Conservation (phyloP, 2,797 vertebrate species). For the Pseudotriccus pelzelni region DNA sequence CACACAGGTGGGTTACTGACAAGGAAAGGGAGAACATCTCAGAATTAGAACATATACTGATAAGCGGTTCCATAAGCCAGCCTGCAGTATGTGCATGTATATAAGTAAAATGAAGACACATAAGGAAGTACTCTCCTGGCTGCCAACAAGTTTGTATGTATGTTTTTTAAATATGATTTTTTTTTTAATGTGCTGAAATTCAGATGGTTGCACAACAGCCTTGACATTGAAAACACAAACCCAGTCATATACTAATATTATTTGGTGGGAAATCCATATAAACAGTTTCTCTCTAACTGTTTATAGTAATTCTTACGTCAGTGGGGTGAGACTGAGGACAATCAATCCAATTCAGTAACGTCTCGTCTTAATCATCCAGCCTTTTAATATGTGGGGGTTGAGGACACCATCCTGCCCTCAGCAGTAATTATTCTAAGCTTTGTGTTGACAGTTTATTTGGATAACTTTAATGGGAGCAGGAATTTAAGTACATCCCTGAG, state of each 20-base stretch:
- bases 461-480: not conserved
- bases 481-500: not conserved
- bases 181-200: not conserved
- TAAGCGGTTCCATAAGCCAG: not conserved
- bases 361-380: not conserved
- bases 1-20: not conserved
- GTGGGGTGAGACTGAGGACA: not conserved
- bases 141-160: not conserved
- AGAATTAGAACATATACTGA: not conserved
- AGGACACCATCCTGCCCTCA: not conserved
- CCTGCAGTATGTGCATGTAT: not conserved
- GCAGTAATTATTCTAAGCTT: not conserved
- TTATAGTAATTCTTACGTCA: not conserved
- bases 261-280: not conserved
- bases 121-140: not conserved
- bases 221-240: not conserved
- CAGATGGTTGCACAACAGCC: not conserved
- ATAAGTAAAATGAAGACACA: not conserved
- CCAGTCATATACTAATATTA: not conserved
- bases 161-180: not conserved
- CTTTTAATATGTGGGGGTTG: not conserved
- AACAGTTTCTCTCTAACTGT: slow-evolving; percentile 23
- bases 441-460: not conserved
- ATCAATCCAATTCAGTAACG: not conserved
- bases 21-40: not conserved